Conservation (phyloP, 2,797 vertebrate genomes). For the Channallabes apus region DNA sequence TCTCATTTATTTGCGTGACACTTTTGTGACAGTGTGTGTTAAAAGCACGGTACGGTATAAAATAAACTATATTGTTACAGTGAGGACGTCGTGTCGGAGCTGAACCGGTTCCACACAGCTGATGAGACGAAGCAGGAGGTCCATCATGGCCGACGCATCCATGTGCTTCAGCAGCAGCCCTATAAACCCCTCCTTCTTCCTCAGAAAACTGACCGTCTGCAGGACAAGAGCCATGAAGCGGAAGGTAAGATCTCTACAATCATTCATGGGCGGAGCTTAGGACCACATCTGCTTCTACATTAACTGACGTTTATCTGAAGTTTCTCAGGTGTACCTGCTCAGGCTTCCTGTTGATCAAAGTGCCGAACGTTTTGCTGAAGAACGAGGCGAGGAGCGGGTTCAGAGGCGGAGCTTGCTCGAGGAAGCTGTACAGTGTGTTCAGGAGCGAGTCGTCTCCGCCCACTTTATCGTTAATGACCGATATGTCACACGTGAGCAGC, state of each 20-base stretch:
- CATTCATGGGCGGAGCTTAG: not conserved
- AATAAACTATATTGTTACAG: constrained; percentile 67
- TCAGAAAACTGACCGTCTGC: constrained; percentile 88
- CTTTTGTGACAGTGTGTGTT: no score
- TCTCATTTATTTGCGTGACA: no score
- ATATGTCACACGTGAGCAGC: constrained; percentile 92
- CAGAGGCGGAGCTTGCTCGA: constrained; percentile 87
- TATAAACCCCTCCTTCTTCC: constrained; percentile 88
- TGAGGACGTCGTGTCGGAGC: constrained; percentile 89
- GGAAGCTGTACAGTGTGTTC: constrained; percentile 85
- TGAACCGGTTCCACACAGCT: constrained; percentile 89
- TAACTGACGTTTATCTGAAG: not conserved
- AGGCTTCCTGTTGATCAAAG: constrained; percentile 90
- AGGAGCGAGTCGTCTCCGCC: constrained; percentile 87
- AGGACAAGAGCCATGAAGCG: constrained; percentile 10
- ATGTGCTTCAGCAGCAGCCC: constrained; percentile 90
- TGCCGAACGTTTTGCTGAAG: constrained; percentile 97
- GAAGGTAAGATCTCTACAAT: not conserved
- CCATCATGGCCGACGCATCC: constrained; percentile 96
- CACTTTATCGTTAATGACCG: constrained; percentile 90
- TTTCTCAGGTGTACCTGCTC: constrained; percentile 84
- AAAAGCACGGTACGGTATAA: no score
- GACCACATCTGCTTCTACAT: not conserved
- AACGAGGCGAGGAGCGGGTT: constrained; percentile 96
- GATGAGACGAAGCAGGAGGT: constrained; percentile 90